Percentiles rank a stretch among this genome's conserved stretches.
Conservation (phyloP, 2,113 vertebrate genomes). For the Psephotus haematonotus region DNA sequence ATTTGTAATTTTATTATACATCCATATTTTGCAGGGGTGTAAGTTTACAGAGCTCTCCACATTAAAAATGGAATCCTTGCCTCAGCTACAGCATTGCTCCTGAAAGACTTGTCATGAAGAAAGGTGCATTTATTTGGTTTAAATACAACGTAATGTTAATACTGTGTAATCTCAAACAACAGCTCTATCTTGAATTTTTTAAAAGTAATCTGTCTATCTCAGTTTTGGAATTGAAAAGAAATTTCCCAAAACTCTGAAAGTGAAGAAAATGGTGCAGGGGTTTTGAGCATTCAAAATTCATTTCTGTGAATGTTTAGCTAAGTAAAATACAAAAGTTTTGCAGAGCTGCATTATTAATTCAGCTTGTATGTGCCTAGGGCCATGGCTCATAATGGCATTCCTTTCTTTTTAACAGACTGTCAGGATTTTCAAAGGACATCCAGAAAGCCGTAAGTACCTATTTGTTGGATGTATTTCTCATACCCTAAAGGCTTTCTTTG, state of each 20-base stretch:
- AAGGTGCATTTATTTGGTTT: neutral
- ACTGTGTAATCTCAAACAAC: neutral
- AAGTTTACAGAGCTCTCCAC: neutral
- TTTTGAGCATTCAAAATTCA: conserved; percentile 34
- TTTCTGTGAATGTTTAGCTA: conserved; percentile 47
- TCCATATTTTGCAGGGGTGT: neutral
- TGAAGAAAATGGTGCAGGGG: neutral
- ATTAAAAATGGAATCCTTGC: neutral
- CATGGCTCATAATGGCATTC: conserved; percentile 69
- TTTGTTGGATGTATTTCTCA: conserved; percentile 60
- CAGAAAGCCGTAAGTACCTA: conserved; percentile 60
- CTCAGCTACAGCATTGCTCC: neutral
- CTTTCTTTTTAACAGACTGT: conserved; percentile 68
- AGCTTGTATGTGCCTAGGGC: conserved; percentile 59
- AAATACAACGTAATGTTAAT: neutral
- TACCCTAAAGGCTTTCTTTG: conserved; percentile 66
- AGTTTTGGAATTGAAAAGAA: conserved; percentile 10
- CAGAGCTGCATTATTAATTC: conserved; percentile 67
- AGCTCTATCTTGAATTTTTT: conserved; percentile 1
- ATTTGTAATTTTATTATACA: conserved; percentile 22
- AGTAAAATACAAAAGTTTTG: conserved; percentile 56
- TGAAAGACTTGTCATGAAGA: neutral
- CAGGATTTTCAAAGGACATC: conserved; percentile 71
- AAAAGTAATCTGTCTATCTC: neutral
- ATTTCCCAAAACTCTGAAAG: conserved; percentile 6